These are phyloP conservation scores for Hirudo medicinalis DNA, from an alignment of 1,140 invertebrate species.

Conservation along the genomic window DNA sequence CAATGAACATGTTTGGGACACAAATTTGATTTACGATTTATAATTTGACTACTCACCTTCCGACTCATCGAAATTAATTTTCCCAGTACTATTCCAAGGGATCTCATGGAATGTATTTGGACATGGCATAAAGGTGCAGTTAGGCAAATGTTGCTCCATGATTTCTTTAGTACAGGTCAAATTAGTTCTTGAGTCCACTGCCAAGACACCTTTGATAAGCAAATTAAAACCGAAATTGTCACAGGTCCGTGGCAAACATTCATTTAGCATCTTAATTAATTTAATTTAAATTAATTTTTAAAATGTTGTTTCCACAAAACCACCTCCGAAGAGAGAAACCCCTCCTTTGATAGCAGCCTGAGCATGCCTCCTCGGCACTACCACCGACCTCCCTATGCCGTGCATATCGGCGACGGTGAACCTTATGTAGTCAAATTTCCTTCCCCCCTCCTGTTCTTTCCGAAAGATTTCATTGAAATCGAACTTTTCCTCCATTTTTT, in stretches of 20 bases:
- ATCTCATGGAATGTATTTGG: not conserved
- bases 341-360: slow-evolving; percentile 7
- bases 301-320: not conserved
- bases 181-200: not conserved
- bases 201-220: not conserved
- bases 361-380: slow-evolving; percentile 14
- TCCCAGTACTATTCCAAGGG: not conserved
- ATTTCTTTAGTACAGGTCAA: not conserved
- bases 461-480: not conserved
- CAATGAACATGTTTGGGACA: not conserved
- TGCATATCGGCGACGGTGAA: slow-evolving; percentile 19
- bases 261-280: not conserved
- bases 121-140: not conserved
- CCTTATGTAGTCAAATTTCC: slow-evolving; percentile 17
- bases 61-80: not conserved
- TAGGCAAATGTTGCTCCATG: not conserved
- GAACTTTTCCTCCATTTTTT: not conserved
- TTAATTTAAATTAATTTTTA: too few relatives aligned
- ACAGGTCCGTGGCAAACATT: not conserved
- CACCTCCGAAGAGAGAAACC: slow-evolving; percentile 12
- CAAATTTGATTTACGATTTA: too few relatives aligned
- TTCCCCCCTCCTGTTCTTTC: not conserved
- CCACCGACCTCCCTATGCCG: slow-evolving; percentile 9
- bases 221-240: not conserved
- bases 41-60: not conserved